Evolutionary conservation across 2,888 invertebrate species (phyloP).

Genomic region (Eulithis prunata): DNA sequence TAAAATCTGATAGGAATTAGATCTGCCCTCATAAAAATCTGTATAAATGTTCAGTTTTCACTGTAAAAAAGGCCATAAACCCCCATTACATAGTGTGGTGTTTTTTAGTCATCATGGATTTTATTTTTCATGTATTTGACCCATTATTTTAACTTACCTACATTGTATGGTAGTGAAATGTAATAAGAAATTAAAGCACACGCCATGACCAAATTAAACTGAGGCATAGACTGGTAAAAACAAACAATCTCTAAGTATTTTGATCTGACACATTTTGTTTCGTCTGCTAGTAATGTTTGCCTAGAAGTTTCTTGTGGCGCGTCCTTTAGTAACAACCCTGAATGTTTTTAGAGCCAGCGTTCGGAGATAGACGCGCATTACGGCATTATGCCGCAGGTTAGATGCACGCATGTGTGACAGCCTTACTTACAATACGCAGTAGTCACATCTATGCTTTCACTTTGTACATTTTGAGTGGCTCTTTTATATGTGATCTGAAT

Average conservation of each 20-base stretch:
- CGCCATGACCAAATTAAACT: not conserved
- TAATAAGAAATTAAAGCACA: conserved; percentile 1
- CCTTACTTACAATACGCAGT: conserved; percentile 50
- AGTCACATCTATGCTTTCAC: conserved; percentile 32
- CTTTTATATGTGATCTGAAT: too few species aligned
- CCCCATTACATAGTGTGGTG: too few species aligned
- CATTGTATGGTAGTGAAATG: conserved; percentile 9
- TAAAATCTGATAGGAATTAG: too few species aligned
- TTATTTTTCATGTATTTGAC: conserved; percentile 3
- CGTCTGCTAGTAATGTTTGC: too few species aligned
- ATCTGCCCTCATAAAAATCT: too few species aligned
- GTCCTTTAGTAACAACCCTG: conserved; percentile 24
- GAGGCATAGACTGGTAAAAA: too few species aligned
- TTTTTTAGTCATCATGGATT: too few species aligned
- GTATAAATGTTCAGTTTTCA: too few species aligned
- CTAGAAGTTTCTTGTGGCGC: not conserved
- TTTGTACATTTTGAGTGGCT: conserved; percentile 27
- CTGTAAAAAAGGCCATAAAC: too few species aligned
- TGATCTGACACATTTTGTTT: too few species aligned
- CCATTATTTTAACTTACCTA: not conserved
- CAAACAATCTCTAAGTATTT: too few species aligned
- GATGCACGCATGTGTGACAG: conserved; percentile 79
- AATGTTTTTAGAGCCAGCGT: conserved; percentile 91
- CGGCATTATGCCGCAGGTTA: conserved; percentile 94
- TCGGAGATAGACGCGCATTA: conserved; percentile 96